Conservation (phyloP, 2,113 vertebrate species). For the Terrapene triunguis region DNA sequence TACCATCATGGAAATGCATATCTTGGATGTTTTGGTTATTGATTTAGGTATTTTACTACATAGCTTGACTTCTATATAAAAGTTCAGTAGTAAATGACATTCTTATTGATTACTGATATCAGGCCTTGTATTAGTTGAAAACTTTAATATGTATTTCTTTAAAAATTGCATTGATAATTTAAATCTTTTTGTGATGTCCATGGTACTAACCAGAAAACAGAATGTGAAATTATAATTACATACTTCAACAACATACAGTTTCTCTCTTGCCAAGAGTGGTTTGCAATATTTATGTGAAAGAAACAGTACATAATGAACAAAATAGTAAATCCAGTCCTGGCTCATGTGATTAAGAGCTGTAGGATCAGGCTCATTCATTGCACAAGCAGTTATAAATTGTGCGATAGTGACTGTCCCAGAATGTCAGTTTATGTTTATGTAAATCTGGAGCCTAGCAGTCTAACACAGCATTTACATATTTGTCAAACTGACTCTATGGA, state of each 20-base stretch:
- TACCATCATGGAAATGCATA: background rate
- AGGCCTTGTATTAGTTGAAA: background rate
- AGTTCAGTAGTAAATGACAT: background rate
- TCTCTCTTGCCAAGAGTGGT: background rate
- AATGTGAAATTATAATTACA: background rate
- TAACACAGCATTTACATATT: background rate
- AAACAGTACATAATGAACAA: background rate
- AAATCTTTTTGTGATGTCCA: background rate
- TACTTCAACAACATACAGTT: background rate
- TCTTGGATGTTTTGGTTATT: conserved; percentile 9
- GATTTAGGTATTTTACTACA: background rate
- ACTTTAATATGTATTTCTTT: background rate
- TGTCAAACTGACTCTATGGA: background rate
- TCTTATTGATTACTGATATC: background rate
- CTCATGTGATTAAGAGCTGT: accelerated
- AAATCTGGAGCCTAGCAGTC: background rate
- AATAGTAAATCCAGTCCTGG: background rate
- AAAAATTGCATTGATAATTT: background rate
- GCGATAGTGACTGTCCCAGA: background rate
- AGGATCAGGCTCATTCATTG: background rate
- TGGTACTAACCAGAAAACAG: background rate
- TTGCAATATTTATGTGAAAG: background rate
- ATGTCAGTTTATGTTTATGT: background rate
- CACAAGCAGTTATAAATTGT: background rate
- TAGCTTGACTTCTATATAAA: background rate